These are phyloP conservation scores for Dufourea novaeangliae DNA, from an alignment of 1,140 invertebrate species.

Conservation along the genomic window DNA sequence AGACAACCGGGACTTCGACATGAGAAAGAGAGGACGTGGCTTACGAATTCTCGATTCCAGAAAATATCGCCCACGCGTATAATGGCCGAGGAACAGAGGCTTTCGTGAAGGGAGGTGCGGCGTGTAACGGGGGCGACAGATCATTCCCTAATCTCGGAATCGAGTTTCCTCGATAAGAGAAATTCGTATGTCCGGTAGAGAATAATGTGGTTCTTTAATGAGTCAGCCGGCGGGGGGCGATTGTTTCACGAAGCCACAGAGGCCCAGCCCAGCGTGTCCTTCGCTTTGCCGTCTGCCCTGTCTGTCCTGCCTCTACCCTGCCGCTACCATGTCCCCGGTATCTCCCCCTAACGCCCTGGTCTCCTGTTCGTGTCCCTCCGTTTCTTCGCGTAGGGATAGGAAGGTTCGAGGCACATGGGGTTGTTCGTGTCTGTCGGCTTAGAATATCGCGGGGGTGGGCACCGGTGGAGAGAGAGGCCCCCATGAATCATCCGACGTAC, in stretches of 20 bases:
- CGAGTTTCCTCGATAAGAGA: not conserved
- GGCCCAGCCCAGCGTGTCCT: constrained; percentile 17
- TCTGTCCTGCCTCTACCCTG: constrained; percentile 55
- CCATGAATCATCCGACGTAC: constrained; percentile 76
- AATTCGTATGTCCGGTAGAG: not conserved
- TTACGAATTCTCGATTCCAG: too few species aligned
- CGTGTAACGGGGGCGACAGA: too few species aligned
- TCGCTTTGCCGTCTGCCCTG: constrained; percentile 31
- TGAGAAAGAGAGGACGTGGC: too few species aligned
- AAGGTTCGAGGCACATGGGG: constrained; percentile 50
- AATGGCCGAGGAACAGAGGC: too few species aligned
- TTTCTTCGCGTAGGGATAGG: constrained; percentile 46
- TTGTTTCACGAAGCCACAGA: not conserved
- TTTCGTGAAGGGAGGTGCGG: too few species aligned
- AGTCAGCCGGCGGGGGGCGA: constrained; percentile 12
- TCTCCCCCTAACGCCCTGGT: not conserved
- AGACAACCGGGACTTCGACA: not conserved
- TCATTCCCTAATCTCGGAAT: not conserved
- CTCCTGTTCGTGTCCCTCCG: constrained; percentile 42
- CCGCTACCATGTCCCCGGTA: not conserved
- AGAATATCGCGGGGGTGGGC: constrained; percentile 71
- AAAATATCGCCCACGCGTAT: too few species aligned
- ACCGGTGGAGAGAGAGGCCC: constrained; percentile 53
- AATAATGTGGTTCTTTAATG: constrained; percentile 35
- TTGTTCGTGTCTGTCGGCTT: constrained; percentile 62